These are phyloP conservation scores for Margaritifera margaritifera DNA, from an alignment of 2,888 invertebrate species.

Conservation along the genomic window DNA sequence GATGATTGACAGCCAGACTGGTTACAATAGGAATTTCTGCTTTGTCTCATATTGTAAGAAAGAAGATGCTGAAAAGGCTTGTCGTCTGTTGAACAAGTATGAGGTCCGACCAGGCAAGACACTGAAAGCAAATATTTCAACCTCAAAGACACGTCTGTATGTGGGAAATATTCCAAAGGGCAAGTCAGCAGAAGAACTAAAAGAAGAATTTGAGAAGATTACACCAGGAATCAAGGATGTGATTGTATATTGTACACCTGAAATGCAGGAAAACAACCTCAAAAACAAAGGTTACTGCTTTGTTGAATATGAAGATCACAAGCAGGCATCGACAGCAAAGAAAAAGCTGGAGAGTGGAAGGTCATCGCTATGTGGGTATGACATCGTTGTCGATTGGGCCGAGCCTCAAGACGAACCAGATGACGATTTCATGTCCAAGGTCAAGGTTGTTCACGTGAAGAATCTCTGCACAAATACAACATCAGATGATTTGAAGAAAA, in stretches of 20 bases:
- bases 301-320: conserved; percentile 24
- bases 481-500: conserved; percentile 23
- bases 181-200: conserved; percentile 19
- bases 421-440: conserved; percentile 16
- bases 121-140: conserved; percentile 32
- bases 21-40: conserved; percentile 31
- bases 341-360: conserved; percentile 1
- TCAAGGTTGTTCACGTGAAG: conserved; percentile 26
- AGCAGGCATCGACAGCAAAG: conserved; percentile 22
- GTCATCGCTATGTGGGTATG: conserved; percentile 13
- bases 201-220: conserved; percentile 11
- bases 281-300: conserved; percentile 34
- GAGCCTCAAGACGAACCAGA: conserved; percentile 21
- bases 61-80: conserved; percentile 24
- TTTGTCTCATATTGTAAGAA: conserved; percentile 31
- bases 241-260: conserved; percentile 21
- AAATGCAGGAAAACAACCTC: conserved; percentile 13
- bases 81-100: conserved; percentile 15
- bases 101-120: conserved; percentile 13
- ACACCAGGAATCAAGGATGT: conserved; percentile 21
- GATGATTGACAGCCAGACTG: conserved; percentile 31
- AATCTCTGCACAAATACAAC: conserved; percentile 22
- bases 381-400: conserved; percentile 27
- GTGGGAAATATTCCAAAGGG: conserved; percentile 36
- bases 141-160: conserved; percentile 28